Evolutionary conservation across 2,888 invertebrate genomes (phyloP).

Genomic region (Aricia artaxerxes): DNA sequence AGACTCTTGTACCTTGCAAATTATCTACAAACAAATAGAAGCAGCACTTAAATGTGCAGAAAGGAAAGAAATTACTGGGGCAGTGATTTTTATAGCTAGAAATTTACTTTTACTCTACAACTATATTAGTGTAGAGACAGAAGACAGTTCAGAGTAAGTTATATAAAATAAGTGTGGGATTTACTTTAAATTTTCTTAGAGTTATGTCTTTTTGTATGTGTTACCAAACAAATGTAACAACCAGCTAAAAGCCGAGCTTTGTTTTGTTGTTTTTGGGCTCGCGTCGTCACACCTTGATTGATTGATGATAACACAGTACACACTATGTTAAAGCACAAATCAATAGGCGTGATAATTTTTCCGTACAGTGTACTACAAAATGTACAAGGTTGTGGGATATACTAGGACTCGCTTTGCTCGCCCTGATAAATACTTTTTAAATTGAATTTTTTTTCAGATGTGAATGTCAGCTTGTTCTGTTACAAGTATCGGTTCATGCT

Average conservation of each 20-base stretch:
- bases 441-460: slow-evolving; percentile 55
- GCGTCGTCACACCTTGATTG: no score
- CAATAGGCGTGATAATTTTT: no score
- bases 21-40: slow-evolving; percentile 65
- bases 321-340: no score
- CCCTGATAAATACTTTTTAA: not conserved
- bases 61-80: slow-evolving; percentile 44
- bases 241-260: no score
- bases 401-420: no score
- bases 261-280: no score
- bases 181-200: not conserved
- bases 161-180: no score
- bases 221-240: not conserved
- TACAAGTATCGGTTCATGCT: slow-evolving; percentile 62
- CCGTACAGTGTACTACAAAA: no score
- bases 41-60: slow-evolving; percentile 59
- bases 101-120: slow-evolving; percentile 52
- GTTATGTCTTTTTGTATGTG: not conserved
- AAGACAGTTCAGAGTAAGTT: slow-evolving; percentile 47
- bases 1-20: slow-evolving; percentile 69
- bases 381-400: no score
- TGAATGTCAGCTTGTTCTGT: slow-evolving; percentile 57
- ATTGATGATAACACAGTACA: no score
- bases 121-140: slow-evolving; percentile 43
- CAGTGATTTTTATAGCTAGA: slow-evolving; percentile 47